Base-by-base conservation (phyloP, 1,140 invertebrate species). In the Lepidurus apus region DNA sequence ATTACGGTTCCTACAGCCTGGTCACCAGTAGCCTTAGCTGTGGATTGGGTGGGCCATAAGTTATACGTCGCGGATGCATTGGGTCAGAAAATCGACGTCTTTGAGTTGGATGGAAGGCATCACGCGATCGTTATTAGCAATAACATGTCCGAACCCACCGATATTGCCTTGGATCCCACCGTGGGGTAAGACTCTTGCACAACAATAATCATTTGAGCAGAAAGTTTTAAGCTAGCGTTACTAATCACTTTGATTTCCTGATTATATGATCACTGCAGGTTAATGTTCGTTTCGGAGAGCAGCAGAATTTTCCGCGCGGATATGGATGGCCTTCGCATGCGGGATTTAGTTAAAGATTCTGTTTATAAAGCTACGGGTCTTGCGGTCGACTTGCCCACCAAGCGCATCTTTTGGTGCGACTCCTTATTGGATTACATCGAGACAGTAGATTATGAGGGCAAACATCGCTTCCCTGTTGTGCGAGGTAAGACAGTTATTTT, bases 11-110 rank as follows among this genome's bases (percentile, higher is more conserved):
- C 91, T 0, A 94, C 92, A 8, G 92, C 91, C 1, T 97, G 93
- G 94, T 89, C 92, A 10, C 97, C 96, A 0, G 91, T 93, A 1
- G 91, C 93, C 1, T 84, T 99, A 11, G 96, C 97, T 0, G 91
- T 98, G n/a, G 97, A 99, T 86, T 99, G 97, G 95, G 91, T 99
- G 21, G 93, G 94, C 1, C 92, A 97, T 81, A 98, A 98, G 84
- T 87, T 99, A 6, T 99, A 99, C 85, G 93, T 98, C 10, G 94
- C 94, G 0, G 97, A 99, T 84, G 90, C 92, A 24, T 87, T 96
- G 11, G 95, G 95, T 0, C 94, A 96, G 83, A 82, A 89, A 85
- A 93, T 99, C 75, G 96, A 98, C 83, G 91, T 99, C 0, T 95
- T 97, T 83, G 95, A 97, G 84, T 86, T 97, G 79, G 90, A 93